These are phyloP conservation scores for Orientallactaga bullata DNA, from an alignment of 2,113 vertebrate genomes.

Conservation along the genomic window DNA sequence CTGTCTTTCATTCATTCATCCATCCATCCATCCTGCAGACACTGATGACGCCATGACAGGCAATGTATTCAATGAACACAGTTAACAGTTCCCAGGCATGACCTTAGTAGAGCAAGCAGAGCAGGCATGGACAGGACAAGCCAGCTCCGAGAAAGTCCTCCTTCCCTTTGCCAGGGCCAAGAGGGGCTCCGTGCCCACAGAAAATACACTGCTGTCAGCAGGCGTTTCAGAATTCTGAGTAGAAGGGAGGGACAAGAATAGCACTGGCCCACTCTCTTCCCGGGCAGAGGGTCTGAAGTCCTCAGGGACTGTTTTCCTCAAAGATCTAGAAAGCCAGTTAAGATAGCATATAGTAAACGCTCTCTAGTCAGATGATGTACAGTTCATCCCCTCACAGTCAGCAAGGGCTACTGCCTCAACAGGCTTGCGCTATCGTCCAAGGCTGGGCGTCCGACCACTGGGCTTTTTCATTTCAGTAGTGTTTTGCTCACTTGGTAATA, in stretches of 20 bases:
- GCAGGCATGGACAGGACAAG: not conserved
- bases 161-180: not conserved
- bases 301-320: not conserved
- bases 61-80: not conserved
- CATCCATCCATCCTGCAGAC: not conserved
- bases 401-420: not conserved
- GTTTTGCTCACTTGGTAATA: accelerated
- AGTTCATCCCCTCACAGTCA: not conserved
- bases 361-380: constrained; percentile 23
- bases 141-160: not conserved
- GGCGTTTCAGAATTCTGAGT: not conserved
- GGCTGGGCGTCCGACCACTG: not conserved
- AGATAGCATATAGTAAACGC: not conserved
- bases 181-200: not conserved
- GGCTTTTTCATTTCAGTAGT: not conserved
- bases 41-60: not conserved
- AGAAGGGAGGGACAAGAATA: not conserved
- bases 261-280: not conserved
- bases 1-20: not conserved
- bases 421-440: not conserved
- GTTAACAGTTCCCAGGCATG: not conserved
- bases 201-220: not conserved
- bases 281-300: not conserved
- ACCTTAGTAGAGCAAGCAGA: not conserved
- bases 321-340: constrained; percentile 19